A percentile compares a stretch with the other conserved stretches of the same genome.
Evolutionary conservation across 2,888 invertebrate species (phyloP).

Genomic region (Oligia fasciuncula): DNA sequence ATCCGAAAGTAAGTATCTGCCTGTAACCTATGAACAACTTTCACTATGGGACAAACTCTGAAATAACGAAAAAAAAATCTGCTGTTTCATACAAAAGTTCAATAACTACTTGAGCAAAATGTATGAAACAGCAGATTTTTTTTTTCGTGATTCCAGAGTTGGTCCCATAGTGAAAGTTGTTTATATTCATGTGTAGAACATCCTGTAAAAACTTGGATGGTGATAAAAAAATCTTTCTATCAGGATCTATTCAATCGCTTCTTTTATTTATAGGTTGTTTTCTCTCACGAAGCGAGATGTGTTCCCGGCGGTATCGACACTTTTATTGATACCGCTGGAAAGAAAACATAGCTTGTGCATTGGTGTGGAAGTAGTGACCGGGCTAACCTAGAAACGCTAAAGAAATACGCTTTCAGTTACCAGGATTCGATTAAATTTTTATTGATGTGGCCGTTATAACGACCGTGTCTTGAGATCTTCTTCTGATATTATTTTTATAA

Average conservation of each 20-base stretch:
- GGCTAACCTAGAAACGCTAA: conserved; percentile 21
- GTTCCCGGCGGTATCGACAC: conserved; percentile 37
- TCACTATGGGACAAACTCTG: too few species aligned
- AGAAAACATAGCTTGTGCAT: conserved; percentile 28
- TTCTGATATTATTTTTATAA: conserved; percentile 11
- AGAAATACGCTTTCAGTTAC: conserved; percentile 31
- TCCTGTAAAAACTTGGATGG: too few species aligned
- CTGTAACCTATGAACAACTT: background rate
- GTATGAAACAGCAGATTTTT: too few species aligned
- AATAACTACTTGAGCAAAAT: too few species aligned
- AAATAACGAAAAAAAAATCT: too few species aligned
- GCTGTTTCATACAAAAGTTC: too few species aligned
- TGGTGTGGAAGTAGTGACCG: conserved; percentile 32
- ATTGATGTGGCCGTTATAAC: conserved; percentile 11
- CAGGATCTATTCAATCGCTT: conserved; percentile 26
- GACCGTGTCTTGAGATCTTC: background rate
- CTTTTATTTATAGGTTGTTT: conserved; percentile 41
- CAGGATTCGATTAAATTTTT: conserved; percentile 39
- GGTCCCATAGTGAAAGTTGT: too few species aligned
- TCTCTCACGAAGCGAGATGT: conserved; percentile 14
- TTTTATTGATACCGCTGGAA: conserved; percentile 43
- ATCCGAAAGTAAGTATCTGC: background rate
- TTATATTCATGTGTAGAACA: too few species aligned
- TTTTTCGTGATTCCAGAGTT: too few species aligned
- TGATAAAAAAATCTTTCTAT: background rate